These are phyloP conservation scores for Chrosomus eos DNA, from an alignment of 2,797 vertebrate genomes.

Conservation along the genomic window DNA sequence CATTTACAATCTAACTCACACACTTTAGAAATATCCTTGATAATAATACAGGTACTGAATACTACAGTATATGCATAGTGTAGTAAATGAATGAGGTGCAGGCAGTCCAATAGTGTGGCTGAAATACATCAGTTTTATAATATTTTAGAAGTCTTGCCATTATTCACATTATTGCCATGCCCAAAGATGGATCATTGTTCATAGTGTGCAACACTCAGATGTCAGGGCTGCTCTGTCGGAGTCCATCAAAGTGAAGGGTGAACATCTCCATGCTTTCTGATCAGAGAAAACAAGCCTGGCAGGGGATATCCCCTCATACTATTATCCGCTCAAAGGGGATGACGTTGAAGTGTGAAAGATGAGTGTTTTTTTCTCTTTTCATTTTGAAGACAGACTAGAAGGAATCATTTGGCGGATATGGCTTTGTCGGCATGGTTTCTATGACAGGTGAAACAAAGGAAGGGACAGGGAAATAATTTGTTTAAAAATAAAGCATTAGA, in stretches of 20 bases:
- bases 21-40: not conserved
- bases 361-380: conserved; percentile 20
- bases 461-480: not conserved
- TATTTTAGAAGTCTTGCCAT: conserved; percentile 43
- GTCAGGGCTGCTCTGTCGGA: conserved; percentile 55
- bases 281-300: conserved; percentile 67
- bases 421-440: conserved; percentile 24
- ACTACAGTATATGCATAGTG: not conserved
- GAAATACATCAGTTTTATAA: conserved; percentile 31
- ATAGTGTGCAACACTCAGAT: conserved; percentile 54
- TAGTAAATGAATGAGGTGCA: not conserved
- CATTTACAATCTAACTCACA: not conserved
- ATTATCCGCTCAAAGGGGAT: conserved; percentile 60
- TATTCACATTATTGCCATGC: conserved; percentile 42
- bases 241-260: conserved; percentile 68
- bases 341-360: conserved; percentile 63
- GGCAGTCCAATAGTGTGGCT: conserved; percentile 10
- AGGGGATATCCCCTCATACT: conserved; percentile 64
- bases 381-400: conserved; percentile 55
- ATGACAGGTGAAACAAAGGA: conserved; percentile 8
- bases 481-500: not conserved
- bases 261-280: conserved; percentile 63
- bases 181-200: conserved; percentile 49
- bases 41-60: not conserved
- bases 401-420: conserved; percentile 40